Conservation (phyloP, 2,113 vertebrate species). For the Plectropomus leopardus region DNA sequence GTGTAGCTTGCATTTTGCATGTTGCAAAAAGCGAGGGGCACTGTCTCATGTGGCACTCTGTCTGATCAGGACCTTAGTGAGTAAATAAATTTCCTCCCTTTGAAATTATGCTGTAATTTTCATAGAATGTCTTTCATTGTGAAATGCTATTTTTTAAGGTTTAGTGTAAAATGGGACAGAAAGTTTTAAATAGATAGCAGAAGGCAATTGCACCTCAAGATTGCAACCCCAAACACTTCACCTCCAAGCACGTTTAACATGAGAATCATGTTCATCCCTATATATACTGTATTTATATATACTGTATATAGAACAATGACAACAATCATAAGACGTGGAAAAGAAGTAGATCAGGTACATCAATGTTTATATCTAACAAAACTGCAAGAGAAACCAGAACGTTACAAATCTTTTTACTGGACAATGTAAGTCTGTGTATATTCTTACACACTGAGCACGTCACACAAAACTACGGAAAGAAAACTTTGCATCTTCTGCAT, state of each 20-base stretch:
- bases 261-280: not conserved
- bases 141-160: slow-evolving; percentile 10
- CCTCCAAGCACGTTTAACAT: not conserved
- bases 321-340: not conserved
- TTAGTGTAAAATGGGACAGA: slow-evolving; percentile 4
- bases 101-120: not conserved
- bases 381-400: not conserved
- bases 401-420: not conserved
- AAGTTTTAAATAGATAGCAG: slow-evolving; percentile 9
- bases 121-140: slow-evolving; percentile 30
- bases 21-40: too few species aligned
- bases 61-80: too few species aligned
- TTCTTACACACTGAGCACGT: not conserved
- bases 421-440: not conserved
- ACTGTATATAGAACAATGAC: not conserved
- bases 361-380: slow-evolving; percentile 7
- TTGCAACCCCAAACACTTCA: not conserved
- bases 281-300: not conserved
- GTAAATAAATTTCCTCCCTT: not conserved
- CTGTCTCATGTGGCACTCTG: too few species aligned
- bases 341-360: not conserved
- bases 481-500: not conserved
- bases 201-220: not conserved
- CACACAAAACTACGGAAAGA: slow-evolving; percentile 10
- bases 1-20: too few species aligned